A percentile compares a stretch with the other conserved stretches of the same genome.
phyloP scores from a whole-genome alignment of 2,113 vertebrate species.

The Oreochromis tanganicae region DNA sequence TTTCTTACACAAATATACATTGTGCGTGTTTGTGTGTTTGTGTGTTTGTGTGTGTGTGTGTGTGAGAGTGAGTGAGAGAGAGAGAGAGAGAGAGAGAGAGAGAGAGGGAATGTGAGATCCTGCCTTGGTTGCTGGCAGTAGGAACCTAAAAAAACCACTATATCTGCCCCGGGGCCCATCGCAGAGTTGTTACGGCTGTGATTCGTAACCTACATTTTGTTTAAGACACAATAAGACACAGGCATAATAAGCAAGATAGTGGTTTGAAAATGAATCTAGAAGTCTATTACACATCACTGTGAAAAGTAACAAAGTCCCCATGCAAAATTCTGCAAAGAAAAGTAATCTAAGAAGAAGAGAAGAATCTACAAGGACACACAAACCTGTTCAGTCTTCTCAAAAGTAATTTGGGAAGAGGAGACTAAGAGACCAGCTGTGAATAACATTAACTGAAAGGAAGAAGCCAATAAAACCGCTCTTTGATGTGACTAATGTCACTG shows the following conservation, averaged over 20 bases:
- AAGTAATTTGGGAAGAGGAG: not conserved
- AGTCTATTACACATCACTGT: not conserved
- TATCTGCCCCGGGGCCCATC: not conserved
- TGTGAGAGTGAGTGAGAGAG: too few relatives aligned
- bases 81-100: not conserved
- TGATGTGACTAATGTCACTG: constrained; percentile 39
- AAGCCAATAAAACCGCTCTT: constrained; percentile 28
- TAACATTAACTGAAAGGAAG: constrained; percentile 12
- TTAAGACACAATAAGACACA: not conserved
- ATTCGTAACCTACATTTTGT: not conserved
- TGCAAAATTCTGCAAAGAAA: not conserved
- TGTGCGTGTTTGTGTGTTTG: not conserved
- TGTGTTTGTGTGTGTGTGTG: too few relatives aligned
- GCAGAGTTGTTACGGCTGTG: not conserved
- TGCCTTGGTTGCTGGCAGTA: not conserved
- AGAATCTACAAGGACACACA: not conserved
- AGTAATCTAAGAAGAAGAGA: not conserved
- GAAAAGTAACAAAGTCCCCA: not conserved
- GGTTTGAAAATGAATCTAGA: not conserved
- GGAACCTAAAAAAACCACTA: not conserved
- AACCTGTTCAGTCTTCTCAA: not conserved
- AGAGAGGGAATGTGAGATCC: not conserved
- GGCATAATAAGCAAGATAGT: not conserved
- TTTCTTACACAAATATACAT: not conserved
- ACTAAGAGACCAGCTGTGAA: constrained; percentile 9